phyloP scores from a whole-genome alignment of 2,797 vertebrate genomes.

The Acanthiza pusilla region DNA sequence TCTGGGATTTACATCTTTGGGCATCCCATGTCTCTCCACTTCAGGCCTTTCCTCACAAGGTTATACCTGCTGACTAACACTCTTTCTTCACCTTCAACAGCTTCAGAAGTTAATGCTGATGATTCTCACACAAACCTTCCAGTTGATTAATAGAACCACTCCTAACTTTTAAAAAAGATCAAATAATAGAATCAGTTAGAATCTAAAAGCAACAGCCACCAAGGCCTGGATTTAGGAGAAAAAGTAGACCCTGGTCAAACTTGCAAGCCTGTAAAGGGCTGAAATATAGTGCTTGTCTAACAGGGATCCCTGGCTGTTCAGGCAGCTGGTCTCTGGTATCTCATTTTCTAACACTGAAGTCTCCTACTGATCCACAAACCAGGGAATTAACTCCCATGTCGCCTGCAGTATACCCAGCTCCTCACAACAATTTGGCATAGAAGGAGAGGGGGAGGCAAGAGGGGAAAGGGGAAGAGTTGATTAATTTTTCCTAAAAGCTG shows the following conservation, averaged over 20 bases:
- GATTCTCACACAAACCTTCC: neutral
- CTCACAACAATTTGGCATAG: neutral
- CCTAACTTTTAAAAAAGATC: neutral
- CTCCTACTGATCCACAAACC: neutral
- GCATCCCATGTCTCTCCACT: neutral
- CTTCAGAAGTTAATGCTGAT: neutral
- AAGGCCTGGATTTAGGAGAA: neutral
- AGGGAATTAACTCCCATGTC: neutral
- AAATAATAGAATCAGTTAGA: neutral
- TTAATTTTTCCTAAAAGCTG: neutral
- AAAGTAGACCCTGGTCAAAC: neutral
- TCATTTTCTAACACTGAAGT: neutral
- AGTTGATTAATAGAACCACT: neutral
- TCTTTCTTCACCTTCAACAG: neutral
- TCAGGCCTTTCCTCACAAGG: neutral
- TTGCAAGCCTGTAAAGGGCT: neutral
- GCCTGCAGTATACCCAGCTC: neutral
- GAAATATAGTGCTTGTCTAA: neutral
- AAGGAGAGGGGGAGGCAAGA: rapidly evolving
- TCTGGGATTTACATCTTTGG: neutral
- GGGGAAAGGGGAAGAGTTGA: neutral
- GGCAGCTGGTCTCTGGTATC: neutral
- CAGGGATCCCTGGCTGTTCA: neutral
- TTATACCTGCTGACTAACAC: neutral
- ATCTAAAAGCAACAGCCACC: neutral